Evolutionary conservation across 2,113 vertebrate species (phyloP), one percentile per base, ranked within the genome.

Genomic region (Carollia perspicillata): DNA sequence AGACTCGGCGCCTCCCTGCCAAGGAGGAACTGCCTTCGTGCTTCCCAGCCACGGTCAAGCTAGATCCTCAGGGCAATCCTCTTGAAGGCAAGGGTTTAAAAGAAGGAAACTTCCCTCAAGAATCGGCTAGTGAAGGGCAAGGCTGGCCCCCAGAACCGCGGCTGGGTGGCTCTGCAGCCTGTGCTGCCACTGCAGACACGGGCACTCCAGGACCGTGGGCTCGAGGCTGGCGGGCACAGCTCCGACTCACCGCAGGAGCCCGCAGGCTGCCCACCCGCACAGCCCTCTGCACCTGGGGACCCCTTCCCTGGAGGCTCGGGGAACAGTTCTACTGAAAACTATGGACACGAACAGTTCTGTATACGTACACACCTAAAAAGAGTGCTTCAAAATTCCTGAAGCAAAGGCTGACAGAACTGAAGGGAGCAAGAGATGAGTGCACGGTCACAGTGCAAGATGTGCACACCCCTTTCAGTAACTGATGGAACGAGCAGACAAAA

Each of bases 31-130:
- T 18, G 33, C 18, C 17, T 35, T 8, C 35, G 23, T 17, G 68
- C 30, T 77, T 86, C 71, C 33, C 33, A 35, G 74, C 49, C 44
- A 55, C 0, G 4, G 78, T 33, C 71, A 63, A 11, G 1, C 20
- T 35, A 35, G 37, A 75, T 18, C 69, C 33, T 69, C 44, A 40
- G 49, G 68, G 53, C 28, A 65, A 51, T 58, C n/a, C 71, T 55
- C 7, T 40, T 71, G 44, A 51, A 26, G 55, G 79, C 65, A 77
- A 58, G 11, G 13, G 66, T 69, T 30, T 63, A 18, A 47, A 65
- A 90, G 75, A 75, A 65, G n/a, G 47, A 96, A 88, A 88, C 47
- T 53, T 95, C 53, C 55, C 42, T 65, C 51, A 69, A 93, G 47
- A 58, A 35, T 49, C 37, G 75, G 85, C 75, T 63, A 6, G 17